phyloP scores from a whole-genome alignment of 2,113 vertebrate species.

The Mola mola region DNA sequence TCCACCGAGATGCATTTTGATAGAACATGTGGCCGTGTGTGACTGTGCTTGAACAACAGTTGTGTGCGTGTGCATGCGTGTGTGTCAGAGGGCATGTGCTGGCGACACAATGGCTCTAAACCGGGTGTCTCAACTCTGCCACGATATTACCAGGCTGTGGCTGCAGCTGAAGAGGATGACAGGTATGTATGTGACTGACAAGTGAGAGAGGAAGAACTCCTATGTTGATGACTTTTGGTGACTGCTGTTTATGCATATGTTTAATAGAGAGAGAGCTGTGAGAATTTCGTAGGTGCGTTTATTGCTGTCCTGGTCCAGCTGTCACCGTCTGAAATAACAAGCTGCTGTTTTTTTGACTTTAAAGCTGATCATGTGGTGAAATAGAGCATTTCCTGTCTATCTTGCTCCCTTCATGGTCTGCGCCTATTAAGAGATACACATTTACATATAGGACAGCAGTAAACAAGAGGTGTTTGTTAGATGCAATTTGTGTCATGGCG shows the following conservation, averaged over 20 bases:
- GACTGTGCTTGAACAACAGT: constrained; percentile 28
- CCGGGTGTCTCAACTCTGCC: constrained; percentile 86
- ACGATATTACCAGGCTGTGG: constrained; percentile 86
- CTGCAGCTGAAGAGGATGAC: constrained; percentile 86
- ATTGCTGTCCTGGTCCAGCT: not conserved
- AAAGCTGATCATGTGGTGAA: too few relatives aligned
- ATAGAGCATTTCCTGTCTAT: too few relatives aligned
- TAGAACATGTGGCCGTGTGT: constrained; percentile 26
- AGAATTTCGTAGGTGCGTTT: constrained; percentile 39
- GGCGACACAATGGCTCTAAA: constrained; percentile 82
- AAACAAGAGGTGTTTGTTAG: too few relatives aligned
- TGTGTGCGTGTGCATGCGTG: constrained; percentile 9
- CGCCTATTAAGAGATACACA: too few relatives aligned
- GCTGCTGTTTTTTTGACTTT: too few relatives aligned
- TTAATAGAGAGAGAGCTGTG: not conserved
- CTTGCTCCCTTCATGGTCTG: too few relatives aligned
- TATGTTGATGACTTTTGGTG: too few relatives aligned
- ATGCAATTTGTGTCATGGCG: too few relatives aligned
- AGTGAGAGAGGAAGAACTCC: too few relatives aligned
- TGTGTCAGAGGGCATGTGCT: constrained; percentile 21
- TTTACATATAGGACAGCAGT: too few relatives aligned
- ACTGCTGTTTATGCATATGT: not conserved
- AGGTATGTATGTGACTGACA: constrained; percentile 77
- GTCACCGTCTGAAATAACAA: too few relatives aligned
- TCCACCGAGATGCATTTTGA: constrained; percentile 55